phyloP scores from a whole-genome alignment of 2,797 vertebrate species.

The Tauraco hartlaubi region DNA sequence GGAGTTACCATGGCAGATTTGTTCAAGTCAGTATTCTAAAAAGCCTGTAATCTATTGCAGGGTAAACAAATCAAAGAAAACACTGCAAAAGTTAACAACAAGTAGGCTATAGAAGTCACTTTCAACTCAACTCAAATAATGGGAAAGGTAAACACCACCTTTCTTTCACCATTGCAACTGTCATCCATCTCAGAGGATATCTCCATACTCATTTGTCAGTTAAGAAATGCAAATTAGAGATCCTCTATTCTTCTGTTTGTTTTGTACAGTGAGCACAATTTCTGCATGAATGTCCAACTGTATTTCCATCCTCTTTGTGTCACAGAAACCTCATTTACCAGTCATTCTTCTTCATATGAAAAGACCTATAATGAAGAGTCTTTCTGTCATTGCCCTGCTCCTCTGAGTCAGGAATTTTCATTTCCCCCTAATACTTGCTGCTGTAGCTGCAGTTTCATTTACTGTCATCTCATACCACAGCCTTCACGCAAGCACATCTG shows the following conservation, averaged over 20 bases:
- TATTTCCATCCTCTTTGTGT: slow-evolving; percentile 71
- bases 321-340: slow-evolving; percentile 72
- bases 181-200: not conserved
- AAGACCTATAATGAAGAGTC: slow-evolving; percentile 71
- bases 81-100: not conserved
- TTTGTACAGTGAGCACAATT: slow-evolving; percentile 70
- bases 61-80: not conserved
- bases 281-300: slow-evolving; percentile 68
- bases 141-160: not conserved
- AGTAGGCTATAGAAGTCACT: not conserved
- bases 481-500: slow-evolving; percentile 63
- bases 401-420: slow-evolving; percentile 72
- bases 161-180: not conserved
- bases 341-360: slow-evolving; percentile 70
- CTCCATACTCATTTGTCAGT: not conserved
- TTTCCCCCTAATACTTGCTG: slow-evolving; percentile 63
- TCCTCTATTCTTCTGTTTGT: slow-evolving; percentile 52
- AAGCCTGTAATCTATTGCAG: not conserved
- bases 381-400: slow-evolving; percentile 72
- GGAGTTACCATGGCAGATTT: not conserved
- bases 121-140: not conserved
- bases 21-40: not conserved
- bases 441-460: slow-evolving; percentile 67
- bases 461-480: slow-evolving; percentile 52
- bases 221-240: slow-evolving; percentile 56